Conservation (phyloP, 2,797 vertebrate genomes). For the Esox masquinongy region DNA sequence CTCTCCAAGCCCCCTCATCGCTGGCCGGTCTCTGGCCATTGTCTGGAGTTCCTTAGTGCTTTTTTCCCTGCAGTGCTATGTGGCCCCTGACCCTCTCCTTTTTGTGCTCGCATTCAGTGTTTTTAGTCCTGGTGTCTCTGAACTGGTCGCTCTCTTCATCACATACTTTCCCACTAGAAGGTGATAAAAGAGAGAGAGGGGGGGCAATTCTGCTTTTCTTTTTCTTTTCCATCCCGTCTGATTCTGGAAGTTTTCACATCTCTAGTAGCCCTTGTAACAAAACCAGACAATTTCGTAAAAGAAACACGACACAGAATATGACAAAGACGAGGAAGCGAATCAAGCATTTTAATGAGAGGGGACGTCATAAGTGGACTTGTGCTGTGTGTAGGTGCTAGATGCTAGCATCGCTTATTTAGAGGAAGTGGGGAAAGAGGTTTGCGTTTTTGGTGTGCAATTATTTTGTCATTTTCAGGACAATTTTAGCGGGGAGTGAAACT, state of each 20-base stretch:
- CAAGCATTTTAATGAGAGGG: conserved; percentile 28
- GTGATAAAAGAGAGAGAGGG: conserved; percentile 59
- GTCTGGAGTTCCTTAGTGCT: conserved; percentile 51
- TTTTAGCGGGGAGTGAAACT: background rate
- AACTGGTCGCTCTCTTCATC: conserved; percentile 59
- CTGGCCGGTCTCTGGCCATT: conserved; percentile 37
- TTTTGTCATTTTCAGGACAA: background rate
- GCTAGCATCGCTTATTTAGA: background rate
- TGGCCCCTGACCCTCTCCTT: conserved; percentile 53
- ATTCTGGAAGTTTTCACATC: conserved; percentile 12
- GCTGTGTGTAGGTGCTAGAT: conserved; percentile 3
- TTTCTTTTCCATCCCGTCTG: conserved; percentile 18
- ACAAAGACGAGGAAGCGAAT: conserved; percentile 26
- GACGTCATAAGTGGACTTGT: conserved; percentile 12
- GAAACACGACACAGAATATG: conserved; percentile 19
- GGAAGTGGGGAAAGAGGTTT: background rate
- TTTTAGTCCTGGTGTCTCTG: conserved; percentile 58
- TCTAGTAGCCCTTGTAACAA: conserved; percentile 20
- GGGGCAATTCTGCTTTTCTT: conserved; percentile 38
- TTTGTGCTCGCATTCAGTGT: conserved; percentile 58
- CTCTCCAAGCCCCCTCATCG: conserved; percentile 15
- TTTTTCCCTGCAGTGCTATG: conserved; percentile 50
- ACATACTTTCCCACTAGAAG: conserved; percentile 63
- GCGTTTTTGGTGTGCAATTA: background rate
- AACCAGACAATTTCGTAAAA: conserved; percentile 29